These are phyloP conservation scores for Ptiloglossa arizonensis DNA, from an alignment of 1,140 invertebrate species.

Conservation along the genomic window DNA sequence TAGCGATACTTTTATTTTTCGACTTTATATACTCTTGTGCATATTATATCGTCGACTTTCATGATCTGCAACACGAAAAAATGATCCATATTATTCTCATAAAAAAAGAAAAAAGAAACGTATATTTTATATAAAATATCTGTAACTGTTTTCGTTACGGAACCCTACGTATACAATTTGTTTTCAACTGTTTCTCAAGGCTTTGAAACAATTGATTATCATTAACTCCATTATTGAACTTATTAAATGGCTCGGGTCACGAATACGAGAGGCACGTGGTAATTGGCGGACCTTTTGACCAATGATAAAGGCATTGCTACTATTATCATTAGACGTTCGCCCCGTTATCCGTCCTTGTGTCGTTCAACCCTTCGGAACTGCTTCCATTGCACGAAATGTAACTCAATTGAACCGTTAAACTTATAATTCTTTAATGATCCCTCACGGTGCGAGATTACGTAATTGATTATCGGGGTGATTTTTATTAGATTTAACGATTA, in stretches of 20 bases:
- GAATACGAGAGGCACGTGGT: conserved; percentile 54
- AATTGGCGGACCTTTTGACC: conserved; percentile 72
- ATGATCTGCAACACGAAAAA: conserved; percentile 83
- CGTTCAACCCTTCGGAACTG: conserved; percentile 36
- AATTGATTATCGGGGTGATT: conserved; percentile 19
- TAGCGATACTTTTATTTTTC: conserved; percentile 76
- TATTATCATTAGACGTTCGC: conserved; percentile 53
- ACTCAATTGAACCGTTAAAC: conserved; percentile 40
- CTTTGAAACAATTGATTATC: conserved; percentile 46
- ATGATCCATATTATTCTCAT: not conserved
- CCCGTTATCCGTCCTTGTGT: conserved; percentile 33
- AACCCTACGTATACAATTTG: not conserved
- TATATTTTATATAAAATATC: not conserved
- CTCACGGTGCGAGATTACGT: conserved; percentile 51
- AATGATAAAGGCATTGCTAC: conserved; percentile 54
- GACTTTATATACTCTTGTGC: conserved; percentile 88
- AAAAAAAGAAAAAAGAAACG: not conserved
- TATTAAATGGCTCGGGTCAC: conserved; percentile 60
- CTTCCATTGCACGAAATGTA: conserved; percentile 32
- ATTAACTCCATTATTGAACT: conserved; percentile 56
- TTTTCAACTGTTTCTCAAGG: not conserved
- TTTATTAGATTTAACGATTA: conserved; percentile 15
- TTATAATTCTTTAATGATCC: conserved; percentile 34
- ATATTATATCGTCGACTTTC: conserved; percentile 87
- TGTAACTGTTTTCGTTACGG: too few relatives aligned